Base-by-base conservation (phyloP, 1,140 invertebrate species). In the Zophobas morio region DNA sequence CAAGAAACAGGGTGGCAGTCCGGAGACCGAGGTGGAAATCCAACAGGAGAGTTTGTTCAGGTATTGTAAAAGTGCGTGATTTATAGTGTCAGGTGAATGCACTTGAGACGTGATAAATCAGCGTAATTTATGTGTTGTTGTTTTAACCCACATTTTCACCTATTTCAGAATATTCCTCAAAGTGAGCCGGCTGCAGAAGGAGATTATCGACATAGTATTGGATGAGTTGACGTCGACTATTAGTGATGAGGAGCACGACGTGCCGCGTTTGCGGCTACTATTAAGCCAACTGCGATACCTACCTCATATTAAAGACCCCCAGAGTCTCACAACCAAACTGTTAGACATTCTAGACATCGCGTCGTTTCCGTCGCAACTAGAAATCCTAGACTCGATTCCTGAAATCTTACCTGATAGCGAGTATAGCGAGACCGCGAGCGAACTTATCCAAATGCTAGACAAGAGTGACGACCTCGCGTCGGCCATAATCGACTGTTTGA, bases 1-100 rank as follows among this genome's bases (percentile, higher is more conserved):
- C 35, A 37, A 56, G 8, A 79, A 79, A 78, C 80, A 74, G 53
- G 36, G 49, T 34, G 37, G 4, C 6, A 83, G 79, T 33, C 84
- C 84, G 0, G 84, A 83, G 70, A 83, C 79, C 1, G 70, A 76
- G 2, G 77, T 53, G 81, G 81, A 36, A 82, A 83, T 76, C 79
- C 85, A 8, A 82, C 88, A 88, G 78, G 87, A 88, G 51, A 88
- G 88, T 81, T 60, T 84, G 53, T 78, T 84, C 74, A 60, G 83
- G 78, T 81, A 81, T 36, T 53, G 35, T 53, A 56, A n/a, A 20
- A 20, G 36, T 32, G 49, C 20, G 20, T 6, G 2, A 73, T 73
- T 73, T 37, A 6, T 34, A 37, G 35, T 56, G 39, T 42, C 60
- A 66, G 60, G 60, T 66, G 40, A 42, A 42, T 42, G 60, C 37